These are phyloP conservation scores for Cettia cetti DNA, from an alignment of 2,113 vertebrate genomes.

Conservation along the genomic window DNA sequence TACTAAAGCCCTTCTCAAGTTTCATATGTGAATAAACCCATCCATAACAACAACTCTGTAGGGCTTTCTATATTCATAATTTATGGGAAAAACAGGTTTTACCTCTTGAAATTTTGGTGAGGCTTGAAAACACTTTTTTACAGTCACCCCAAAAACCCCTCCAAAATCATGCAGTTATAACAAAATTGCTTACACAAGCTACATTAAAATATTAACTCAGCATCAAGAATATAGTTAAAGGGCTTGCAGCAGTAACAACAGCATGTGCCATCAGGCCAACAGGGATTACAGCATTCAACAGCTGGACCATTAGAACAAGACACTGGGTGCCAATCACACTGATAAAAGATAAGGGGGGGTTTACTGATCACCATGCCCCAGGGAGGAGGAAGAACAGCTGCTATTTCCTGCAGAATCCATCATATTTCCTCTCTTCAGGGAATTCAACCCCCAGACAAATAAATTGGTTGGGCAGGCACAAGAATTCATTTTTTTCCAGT, in stretches of 20 bases:
- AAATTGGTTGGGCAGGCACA: slow-evolving; percentile 10
- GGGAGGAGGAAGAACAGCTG: slow-evolving; percentile 52
- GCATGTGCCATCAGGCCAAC: background rate
- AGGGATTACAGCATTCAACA: slow-evolving; percentile 11
- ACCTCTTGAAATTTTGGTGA: background rate
- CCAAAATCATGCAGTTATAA: background rate
- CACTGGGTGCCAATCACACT: slow-evolving; percentile 25
- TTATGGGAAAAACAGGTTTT: background rate
- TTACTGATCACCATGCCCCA: background rate
- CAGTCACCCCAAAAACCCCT: background rate
- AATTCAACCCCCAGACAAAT: slow-evolving; percentile 38
- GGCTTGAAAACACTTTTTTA: slow-evolving; percentile 17
- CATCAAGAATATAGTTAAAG: background rate
- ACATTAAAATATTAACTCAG: background rate
- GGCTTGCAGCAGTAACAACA: background rate
- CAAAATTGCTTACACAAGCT: background rate
- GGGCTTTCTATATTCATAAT: background rate
- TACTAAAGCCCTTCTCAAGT: background rate
- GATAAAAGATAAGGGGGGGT: background rate
- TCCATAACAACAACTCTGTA: background rate
- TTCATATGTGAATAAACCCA: background rate
- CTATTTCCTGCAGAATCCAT: slow-evolving; percentile 20
- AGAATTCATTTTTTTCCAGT: slow-evolving; percentile 2
- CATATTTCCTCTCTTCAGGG: slow-evolving; percentile 28
- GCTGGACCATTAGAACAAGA: background rate